Evolutionary conservation across 2,113 vertebrate genomes (phyloP).

Genomic region (Stegastes partitus): DNA sequence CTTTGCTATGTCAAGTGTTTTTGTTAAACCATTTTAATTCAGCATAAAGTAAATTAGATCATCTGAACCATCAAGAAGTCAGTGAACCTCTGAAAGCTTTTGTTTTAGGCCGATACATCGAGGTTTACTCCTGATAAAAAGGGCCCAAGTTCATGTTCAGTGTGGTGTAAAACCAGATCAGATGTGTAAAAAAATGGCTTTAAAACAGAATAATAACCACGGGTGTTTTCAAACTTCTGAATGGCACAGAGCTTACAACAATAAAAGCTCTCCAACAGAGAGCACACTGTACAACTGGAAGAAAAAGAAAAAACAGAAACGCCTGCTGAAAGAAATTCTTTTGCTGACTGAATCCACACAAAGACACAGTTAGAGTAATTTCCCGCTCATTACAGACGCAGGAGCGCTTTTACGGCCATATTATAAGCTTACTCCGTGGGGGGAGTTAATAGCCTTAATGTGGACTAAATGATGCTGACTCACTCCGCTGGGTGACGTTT

Average conservation of each 20-base stretch:
- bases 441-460: neutral
- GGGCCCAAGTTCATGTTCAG: too few relatives aligned
- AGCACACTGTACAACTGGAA: neutral
- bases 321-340: neutral
- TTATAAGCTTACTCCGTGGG: neutral
- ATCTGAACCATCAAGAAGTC: too few relatives aligned
- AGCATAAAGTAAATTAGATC: neutral
- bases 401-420: neutral
- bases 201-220: too few relatives aligned
- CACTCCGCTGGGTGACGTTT: conserved; percentile 15
- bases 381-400: neutral
- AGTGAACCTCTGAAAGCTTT: too few relatives aligned
- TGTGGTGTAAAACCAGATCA: too few relatives aligned
- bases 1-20: neutral
- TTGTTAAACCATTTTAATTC: neutral
- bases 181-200: too few relatives aligned
- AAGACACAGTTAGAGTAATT: neutral
- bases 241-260: too few relatives aligned
- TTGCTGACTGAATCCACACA: neutral
- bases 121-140: neutral
- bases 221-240: neutral
- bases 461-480: conserved; percentile 27
- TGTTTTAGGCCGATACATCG: neutral
- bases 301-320: neutral
- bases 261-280: too few relatives aligned